Conservation (phyloP, 2,888 invertebrate species). For the Stenotaenia linearis region DNA sequence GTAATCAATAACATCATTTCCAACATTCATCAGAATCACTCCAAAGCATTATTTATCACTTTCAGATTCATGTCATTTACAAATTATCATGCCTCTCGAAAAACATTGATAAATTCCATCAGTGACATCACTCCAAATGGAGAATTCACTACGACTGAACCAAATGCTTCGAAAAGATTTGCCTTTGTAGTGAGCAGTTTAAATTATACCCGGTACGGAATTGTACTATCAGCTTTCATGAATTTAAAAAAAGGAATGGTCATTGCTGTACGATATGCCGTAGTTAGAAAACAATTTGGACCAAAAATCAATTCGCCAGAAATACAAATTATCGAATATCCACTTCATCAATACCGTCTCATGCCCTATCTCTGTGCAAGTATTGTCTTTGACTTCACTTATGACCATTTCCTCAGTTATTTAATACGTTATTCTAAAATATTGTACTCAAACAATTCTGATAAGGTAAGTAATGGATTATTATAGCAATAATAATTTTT, state of each 20-base stretch:
- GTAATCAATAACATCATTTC: too few relatives aligned
- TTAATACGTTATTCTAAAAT: not conserved
- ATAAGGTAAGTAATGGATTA: not conserved
- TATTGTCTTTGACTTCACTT: not conserved
- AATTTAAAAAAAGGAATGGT: conserved; percentile 66
- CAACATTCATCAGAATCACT: too few relatives aligned
- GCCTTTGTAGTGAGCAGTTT: conserved; percentile 74
- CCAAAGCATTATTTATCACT: too few relatives aligned
- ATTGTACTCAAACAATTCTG: not conserved
- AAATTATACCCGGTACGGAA: conserved; percentile 75
- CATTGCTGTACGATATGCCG: conserved; percentile 81
- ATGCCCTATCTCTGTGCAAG: not conserved
- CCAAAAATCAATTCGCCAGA: conserved; percentile 60
- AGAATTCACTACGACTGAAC: conserved; percentile 79
- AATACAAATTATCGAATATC: conserved; percentile 82
- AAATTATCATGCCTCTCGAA: not conserved
- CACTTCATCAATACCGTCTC: not conserved
- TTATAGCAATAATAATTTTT: too few relatives aligned
- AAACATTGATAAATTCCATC: not conserved
- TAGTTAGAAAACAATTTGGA: conserved; percentile 80
- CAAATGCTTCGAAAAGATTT: conserved; percentile 76
- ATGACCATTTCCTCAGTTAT: not conserved
- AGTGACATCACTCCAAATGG: conserved; percentile 55
- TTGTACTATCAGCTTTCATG: conserved; percentile 55
- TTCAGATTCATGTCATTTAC: conserved; percentile 31